Evolutionary conservation across 2,888 invertebrate genomes (phyloP), one percentile per base, ranked within the genome.

Genomic region (Hetaerina titia): DNA sequence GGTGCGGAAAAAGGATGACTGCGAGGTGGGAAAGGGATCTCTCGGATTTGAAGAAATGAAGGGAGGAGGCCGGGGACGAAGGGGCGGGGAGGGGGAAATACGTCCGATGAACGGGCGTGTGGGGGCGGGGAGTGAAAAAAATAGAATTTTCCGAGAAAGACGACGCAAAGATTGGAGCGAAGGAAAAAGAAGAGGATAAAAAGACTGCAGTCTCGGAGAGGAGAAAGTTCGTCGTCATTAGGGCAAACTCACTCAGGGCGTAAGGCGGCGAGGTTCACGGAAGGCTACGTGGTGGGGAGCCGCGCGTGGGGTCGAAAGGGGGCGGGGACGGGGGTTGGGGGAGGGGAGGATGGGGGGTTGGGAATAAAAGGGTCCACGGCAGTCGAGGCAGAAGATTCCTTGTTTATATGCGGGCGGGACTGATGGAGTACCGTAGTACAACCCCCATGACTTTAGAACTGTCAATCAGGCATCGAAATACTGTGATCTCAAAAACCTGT

Each of bases 191-290:
- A 31, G 31, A 81, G 31, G 25, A 13, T 31, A 31, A 81, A 31
- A 81, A 81, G 31, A 81, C 25, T 81, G 81, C 31, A 81, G 81
- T 81, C 81, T 11, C 31, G 31, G 81, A n/a, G 60, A 31, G 63
- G 90, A 69, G 92, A 92, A 92, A 92, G 92, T 92, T 92, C 69
- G 56, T 92, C 45, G 56, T 92, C 92, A 74, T 92, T 69, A 92
- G 56, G 81, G 56, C 69, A 92, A 92, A 74, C 92, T 92, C 92
- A 64, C 69, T 69, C n/a, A n/a, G 25, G n/a, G 25, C 13, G 64
- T 45, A 69, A n/a, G 69, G 92, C 69, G 69, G 69, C 56, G 22
- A 4, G 45, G 45, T 57, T 56, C 89, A 57, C 69, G n/a, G 69
- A n/a, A n/a, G n/a, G 22, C 19, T n/a, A 69, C 69, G 69, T 69